phyloP scores from a whole-genome alignment of 2,888 invertebrate genomes.

The Pterostichus madidus region DNA sequence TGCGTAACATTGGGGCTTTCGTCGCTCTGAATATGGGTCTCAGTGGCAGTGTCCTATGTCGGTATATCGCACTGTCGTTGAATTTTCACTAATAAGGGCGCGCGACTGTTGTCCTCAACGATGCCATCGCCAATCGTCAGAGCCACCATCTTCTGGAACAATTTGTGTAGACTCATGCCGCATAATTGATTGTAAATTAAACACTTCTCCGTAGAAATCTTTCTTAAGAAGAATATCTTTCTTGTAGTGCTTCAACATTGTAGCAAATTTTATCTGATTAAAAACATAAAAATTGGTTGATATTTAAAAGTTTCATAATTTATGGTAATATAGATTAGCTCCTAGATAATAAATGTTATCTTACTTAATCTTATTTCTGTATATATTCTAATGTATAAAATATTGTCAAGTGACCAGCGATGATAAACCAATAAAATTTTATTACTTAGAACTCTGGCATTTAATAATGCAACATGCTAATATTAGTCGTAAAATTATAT shows the following conservation, averaged over 20 bases:
- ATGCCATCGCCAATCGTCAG: not conserved
- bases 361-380: constrained; percentile 3
- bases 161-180: not conserved
- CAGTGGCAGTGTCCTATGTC: constrained; percentile 10
- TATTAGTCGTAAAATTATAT: constrained; percentile 6
- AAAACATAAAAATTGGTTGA: not conserved
- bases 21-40: not conserved
- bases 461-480: not conserved
- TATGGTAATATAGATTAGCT: not conserved
- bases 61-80: not conserved
- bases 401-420: not conserved
- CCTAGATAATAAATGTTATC: not conserved
- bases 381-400: not conserved
- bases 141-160: not conserved
- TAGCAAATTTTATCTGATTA: not conserved
- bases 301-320: constrained; percentile 2
- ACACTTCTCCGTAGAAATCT: no score
- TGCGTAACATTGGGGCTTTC: not conserved
- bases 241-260: not conserved
- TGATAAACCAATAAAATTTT: constrained; percentile 12
- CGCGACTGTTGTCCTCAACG: not conserved
- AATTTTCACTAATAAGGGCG: constrained; percentile 40
- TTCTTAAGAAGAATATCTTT: no score
- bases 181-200: no score
- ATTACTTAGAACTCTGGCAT: not conserved